Base-by-base conservation (phyloP, 2,113 vertebrate genomes). In the Nothobranchius furzeri region DNA sequence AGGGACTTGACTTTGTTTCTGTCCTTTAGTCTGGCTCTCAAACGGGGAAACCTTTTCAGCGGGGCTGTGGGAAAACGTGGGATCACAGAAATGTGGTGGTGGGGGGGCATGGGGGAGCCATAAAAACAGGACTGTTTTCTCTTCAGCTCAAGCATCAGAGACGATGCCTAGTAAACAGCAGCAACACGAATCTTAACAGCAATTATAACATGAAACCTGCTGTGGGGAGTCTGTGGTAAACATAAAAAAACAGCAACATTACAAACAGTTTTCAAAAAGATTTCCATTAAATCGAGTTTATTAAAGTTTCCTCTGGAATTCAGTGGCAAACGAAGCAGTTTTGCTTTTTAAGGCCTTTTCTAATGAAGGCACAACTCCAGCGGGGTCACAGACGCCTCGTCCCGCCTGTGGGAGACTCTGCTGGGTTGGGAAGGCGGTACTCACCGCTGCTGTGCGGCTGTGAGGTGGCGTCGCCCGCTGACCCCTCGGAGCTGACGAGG, bases 1-100 rank as follows among this genome's bases (percentile, higher is more conserved):
- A 92, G 58, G 78, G 85, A 88, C 83, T 86, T 89, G 88, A 87
- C 83, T 89, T 82, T 89, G 78, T 88, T 87, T 85, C 76, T 88
- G 81, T 90, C 84, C 88, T 88, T 90, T 76, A 87, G 87, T 51
- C 76, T 84, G 84, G 74, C 88, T 86, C 84, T 89, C 75, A 88
- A 83, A 68, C 80, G 86, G 66, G 88, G 86, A 81, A 92, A 92
- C 73, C 84, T 82, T 90, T 84, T 91, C 85, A 84, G 67, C 35
- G 81, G 49, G 35, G 75, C 87, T 83, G 65, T 78, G 20, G 20
- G 20, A 77, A 78, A 62, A 73, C 55, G 72, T 66, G 52, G 57
- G 52, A 70, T 59, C 70, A 78, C 68, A 53, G 43, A 68, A 25
- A 63, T 52, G 64, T 56, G 50, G 9, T 15, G 15, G 48, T 45